Conservation (phyloP, 2,797 vertebrate species). For the Chrosomus eos region DNA sequence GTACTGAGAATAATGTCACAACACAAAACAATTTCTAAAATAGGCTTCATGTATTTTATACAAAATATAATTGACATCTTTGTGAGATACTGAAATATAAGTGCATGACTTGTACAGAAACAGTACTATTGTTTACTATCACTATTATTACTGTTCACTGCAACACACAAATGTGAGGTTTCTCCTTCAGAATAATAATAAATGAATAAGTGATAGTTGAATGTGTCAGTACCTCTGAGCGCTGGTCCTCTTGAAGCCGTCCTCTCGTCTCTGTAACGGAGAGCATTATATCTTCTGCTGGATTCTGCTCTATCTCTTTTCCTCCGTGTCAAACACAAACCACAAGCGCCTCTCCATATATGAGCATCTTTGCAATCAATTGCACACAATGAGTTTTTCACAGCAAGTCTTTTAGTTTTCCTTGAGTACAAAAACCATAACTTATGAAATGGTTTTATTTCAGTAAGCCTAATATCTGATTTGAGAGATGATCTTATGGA, state of each 20-base stretch:
- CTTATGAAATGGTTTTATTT: too few relatives aligned
- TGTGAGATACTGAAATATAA: background rate
- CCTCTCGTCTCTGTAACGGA: background rate
- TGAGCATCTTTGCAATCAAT: background rate
- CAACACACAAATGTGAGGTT: background rate
- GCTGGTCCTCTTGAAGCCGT: background rate
- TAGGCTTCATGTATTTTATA: background rate
- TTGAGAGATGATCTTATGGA: too few relatives aligned
- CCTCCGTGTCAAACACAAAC: conserved; percentile 4
- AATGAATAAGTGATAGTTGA: background rate
- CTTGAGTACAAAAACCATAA: background rate
- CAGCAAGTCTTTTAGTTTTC: background rate
- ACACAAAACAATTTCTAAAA: background rate
- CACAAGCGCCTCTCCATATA: background rate
- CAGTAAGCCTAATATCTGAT: too few relatives aligned
- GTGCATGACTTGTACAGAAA: background rate
- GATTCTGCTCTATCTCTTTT: conserved; percentile 17
- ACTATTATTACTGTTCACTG: too few relatives aligned
- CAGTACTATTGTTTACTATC: background rate
- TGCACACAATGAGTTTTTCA: too few relatives aligned
- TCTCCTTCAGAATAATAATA: background rate
- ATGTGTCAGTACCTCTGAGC: background rate
- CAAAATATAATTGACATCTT: background rate
- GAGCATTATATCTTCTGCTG: background rate
- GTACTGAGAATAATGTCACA: background rate